These are phyloP conservation scores for Sphyrna mokarran DNA, from an alignment of 2,113 vertebrate genomes.

Conservation along the genomic window DNA sequence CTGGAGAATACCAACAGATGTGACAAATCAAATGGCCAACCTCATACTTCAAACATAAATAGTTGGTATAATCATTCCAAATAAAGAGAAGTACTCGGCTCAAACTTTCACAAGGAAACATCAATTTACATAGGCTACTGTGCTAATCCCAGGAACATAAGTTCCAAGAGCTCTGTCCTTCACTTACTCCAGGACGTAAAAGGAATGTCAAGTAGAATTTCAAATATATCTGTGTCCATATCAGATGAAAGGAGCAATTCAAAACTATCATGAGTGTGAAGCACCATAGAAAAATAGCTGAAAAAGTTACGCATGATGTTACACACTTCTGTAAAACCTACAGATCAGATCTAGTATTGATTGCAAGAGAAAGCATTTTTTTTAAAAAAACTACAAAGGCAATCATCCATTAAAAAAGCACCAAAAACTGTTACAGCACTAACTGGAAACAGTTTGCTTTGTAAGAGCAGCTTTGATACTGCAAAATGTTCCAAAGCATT, in stretches of 20 bases:
- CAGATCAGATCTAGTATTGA: background rate
- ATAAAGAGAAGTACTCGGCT: background rate
- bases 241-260: background rate
- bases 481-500: background rate
- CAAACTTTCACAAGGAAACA: background rate
- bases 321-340: background rate
- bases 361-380: background rate
- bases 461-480: background rate
- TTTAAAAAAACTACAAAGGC: background rate
- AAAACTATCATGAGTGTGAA: background rate
- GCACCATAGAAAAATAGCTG: background rate
- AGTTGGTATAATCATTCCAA: background rate
- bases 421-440: background rate
- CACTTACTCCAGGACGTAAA: background rate
- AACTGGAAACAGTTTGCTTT: background rate
- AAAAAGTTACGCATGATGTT: background rate
- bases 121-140: background rate
- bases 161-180: background rate
- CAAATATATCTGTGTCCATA: background rate
- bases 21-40: background rate
- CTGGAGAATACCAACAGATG: background rate
- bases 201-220: background rate
- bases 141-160: background rate
- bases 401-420: background rate
- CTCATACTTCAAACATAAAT: background rate